Evolutionary conservation across 37 sponge, comb jelly and placozoan genomes (phyloP).

Genomic region (Aplysina aerophoba): DNA sequence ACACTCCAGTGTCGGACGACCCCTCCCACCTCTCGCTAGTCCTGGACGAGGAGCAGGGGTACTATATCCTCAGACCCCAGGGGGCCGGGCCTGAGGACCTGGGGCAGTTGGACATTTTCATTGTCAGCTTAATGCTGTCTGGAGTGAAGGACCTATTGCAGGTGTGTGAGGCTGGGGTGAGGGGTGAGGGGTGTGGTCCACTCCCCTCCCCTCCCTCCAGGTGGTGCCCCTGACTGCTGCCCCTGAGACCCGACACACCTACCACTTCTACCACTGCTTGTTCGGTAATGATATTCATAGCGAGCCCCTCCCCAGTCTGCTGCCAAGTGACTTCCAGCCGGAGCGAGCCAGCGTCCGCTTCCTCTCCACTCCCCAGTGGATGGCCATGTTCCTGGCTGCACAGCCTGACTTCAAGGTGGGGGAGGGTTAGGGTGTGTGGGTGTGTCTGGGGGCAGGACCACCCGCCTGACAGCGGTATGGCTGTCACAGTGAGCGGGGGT

Average conservation of each 20-base stretch:
- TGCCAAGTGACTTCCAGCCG: conserved; percentile 52
- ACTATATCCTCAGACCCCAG: conserved; percentile 59
- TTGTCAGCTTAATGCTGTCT: conserved; percentile 63
- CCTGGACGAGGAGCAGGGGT: conserved; percentile 63
- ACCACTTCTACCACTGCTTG: conserved; percentile 67
- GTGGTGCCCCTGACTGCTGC: neutral
- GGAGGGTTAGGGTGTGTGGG: too few species aligned
- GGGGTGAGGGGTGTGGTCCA: neutral
- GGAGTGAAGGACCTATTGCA: conserved; percentile 43
- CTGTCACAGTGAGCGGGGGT: neutral
- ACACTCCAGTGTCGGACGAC: neutral
- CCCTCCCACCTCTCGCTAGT: conserved; percentile 32
- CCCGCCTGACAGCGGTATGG: neutral
- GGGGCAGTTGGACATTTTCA: conserved; percentile 45
- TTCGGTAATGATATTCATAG: conserved; percentile 82
- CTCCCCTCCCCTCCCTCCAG: neutral
- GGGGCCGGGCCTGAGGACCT: too few species aligned
- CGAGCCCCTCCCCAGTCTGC: conserved; percentile 41
- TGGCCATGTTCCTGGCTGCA: conserved; percentile 52
- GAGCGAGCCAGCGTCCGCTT: conserved; percentile 75
- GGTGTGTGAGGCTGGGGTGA: conserved; percentile 16
- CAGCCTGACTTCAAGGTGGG: conserved; percentile 58
- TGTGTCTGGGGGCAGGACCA: neutral
- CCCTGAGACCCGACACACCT: neutral
- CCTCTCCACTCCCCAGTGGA: neutral